Base-by-base conservation (phyloP, 2,797 vertebrate genomes). In the Artibeus jamaicensis region DNA sequence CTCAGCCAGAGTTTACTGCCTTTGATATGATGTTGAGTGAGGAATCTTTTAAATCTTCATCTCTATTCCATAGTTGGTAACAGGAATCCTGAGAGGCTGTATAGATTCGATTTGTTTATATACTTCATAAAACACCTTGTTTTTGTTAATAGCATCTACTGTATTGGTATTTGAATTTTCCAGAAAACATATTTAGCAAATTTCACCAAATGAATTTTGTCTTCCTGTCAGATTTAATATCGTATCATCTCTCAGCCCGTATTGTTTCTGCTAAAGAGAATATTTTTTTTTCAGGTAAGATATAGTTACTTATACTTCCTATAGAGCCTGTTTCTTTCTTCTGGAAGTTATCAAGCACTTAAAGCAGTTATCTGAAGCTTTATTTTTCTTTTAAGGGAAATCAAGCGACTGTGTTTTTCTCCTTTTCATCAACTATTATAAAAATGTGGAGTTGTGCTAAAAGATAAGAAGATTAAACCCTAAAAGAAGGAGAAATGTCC, bases 301-400 rank as follows among this genome's bases (percentile, higher is more conserved):
- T 77, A 39, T 29, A 62, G 50, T 81, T 68, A 70, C 79, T 39
- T 83, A 3, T 46, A 92, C 39, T 93, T 70, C 29, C 57, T 24
- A 15, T 16, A 19, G n/a, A 46, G 9, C 19, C 39, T 3, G 19
- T 57, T 86, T 84, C 68, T 84, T 93, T 92, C 71, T 93, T 92
- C 59, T 79, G 55, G 26, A 82, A 71, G 50, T 89, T 81, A 74
- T 10, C 57, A 89, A 94, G 53, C 53, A 86, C 39, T 83, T 67
- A 55, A 74, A 73, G 26, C 44, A 50, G 15, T 70, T 93, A 62
- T 67, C 78, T 81, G 55, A 94, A 37, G 50, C 34, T 90, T 67
- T 19, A 2, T 87, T 95, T 93, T 97, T 78, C 84, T 89, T 93
- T 93, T 83, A 71, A 93, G 68, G 59, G 44, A 65, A 92, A 71